These are phyloP conservation scores for Turnix velox DNA, from an alignment of 2,113 vertebrate genomes.

Conservation along the genomic window DNA sequence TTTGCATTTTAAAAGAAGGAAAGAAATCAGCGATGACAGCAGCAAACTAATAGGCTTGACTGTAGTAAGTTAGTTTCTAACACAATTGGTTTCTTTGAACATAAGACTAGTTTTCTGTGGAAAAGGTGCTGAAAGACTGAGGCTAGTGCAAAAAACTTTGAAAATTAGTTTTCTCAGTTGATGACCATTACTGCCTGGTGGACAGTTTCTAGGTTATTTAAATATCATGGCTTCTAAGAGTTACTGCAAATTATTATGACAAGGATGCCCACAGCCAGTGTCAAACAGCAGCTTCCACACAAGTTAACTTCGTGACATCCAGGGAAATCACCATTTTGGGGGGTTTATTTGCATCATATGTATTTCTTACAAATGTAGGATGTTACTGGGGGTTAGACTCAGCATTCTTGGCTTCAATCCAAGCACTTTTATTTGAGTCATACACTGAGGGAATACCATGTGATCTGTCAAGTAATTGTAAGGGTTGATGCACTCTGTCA, in stretches of 20 bases:
- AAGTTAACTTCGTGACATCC: background rate
- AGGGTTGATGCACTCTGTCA: background rate
- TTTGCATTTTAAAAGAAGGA: background rate
- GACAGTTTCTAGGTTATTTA: fast-evolving
- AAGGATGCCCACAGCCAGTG: background rate
- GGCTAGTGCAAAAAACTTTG: background rate
- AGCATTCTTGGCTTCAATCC: background rate
- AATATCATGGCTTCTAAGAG: background rate
- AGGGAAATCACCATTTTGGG: background rate
- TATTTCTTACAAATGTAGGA: background rate
- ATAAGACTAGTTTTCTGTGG: background rate
- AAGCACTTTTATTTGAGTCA: background rate
- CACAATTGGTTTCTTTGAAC: background rate
- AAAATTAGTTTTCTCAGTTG: background rate
- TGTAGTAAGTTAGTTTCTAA: background rate
- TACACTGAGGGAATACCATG: background rate
- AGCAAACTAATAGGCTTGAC: background rate
- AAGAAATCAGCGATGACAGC: background rate
- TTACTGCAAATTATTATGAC: background rate
- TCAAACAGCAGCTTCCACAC: background rate
- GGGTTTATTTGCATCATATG: background rate
- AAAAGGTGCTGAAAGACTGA: background rate
- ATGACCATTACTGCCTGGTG: too few species aligned
- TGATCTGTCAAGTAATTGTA: background rate
- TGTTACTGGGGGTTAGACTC: background rate